A percentile compares a stretch with the other conserved stretches of the same genome.
Conservation (phyloP, 2,113 vertebrate species). For the Anser cygnoides region DNA sequence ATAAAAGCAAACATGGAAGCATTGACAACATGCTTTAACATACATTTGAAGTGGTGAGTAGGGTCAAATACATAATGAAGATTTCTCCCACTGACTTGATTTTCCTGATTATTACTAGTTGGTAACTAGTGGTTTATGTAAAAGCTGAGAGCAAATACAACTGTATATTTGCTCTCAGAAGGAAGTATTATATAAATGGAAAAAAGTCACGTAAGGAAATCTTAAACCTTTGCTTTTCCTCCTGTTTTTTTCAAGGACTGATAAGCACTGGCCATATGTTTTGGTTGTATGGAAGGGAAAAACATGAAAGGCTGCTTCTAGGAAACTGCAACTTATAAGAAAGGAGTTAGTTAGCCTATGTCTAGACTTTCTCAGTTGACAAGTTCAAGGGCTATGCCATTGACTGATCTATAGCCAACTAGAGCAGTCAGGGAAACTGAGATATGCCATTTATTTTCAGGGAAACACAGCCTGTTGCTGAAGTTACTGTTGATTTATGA, state of each 20-base stretch:
- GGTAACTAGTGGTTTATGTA: neutral
- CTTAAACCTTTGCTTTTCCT: fast-evolving
- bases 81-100: neutral
- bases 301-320: neutral
- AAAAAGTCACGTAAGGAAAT: neutral
- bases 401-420: neutral
- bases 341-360: fast-evolving
- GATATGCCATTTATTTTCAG: neutral
- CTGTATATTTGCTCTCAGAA: neutral
- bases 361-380: neutral
- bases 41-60: neutral
- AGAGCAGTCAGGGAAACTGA: neutral
- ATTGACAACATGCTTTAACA: neutral
- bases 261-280: neutral
- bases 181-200: neutral
- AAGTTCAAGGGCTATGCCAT: neutral
- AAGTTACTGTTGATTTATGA: neutral
- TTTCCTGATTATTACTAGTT: neutral
- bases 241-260: neutral
- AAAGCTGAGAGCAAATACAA: neutral
- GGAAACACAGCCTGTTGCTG: neutral
- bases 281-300: neutral
- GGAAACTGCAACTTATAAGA: neutral
- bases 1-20: neutral
- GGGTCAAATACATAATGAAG: neutral